A percentile compares a stretch with the other conserved stretches of the same genome.
Evolutionary conservation across 2,113 vertebrate genomes (phyloP).

Genomic region (Seriola aureovittata): DNA sequence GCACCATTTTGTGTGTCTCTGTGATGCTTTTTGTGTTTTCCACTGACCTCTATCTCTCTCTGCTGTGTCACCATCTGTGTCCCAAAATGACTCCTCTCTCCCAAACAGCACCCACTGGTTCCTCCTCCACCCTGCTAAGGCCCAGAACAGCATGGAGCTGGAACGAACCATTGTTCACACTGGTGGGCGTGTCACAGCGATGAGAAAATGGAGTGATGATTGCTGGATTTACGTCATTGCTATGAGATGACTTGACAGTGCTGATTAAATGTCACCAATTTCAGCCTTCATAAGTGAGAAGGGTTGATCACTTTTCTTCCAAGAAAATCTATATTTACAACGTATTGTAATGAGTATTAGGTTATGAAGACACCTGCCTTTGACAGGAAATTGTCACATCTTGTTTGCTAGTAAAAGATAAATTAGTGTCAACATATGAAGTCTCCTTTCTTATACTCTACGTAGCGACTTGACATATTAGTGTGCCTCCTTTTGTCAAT

Average conservation of each 20-base stretch:
- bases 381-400: neutral
- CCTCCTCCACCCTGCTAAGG: conserved; percentile 50
- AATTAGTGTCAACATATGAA: neutral
- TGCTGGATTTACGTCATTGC: conserved; percentile 23
- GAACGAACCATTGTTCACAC: conserved; percentile 30
- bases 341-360: too few species aligned
- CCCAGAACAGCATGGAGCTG: conserved; percentile 33
- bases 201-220: conserved; percentile 12
- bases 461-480: neutral
- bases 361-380: neutral
- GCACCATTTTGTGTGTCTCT: neutral
- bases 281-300: neutral
- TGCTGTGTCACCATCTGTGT: conserved; percentile 75
- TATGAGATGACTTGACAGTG: conserved; percentile 10
- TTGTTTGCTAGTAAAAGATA: neutral
- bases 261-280: conserved; percentile 12
- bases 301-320: neutral
- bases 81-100: conserved; percentile 43
- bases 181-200: conserved; percentile 3
- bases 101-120: conserved; percentile 36
- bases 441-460: neutral
- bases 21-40: conserved; percentile 14
- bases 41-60: conserved; percentile 43
- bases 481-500: too few species aligned
- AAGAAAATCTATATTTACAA: conserved; percentile 1